A percentile compares a stretch with the other conserved stretches of the same genome.
Evolutionary conservation across 2,888 invertebrate genomes (phyloP).

Genomic region (Megastigmus dorsalis): DNA sequence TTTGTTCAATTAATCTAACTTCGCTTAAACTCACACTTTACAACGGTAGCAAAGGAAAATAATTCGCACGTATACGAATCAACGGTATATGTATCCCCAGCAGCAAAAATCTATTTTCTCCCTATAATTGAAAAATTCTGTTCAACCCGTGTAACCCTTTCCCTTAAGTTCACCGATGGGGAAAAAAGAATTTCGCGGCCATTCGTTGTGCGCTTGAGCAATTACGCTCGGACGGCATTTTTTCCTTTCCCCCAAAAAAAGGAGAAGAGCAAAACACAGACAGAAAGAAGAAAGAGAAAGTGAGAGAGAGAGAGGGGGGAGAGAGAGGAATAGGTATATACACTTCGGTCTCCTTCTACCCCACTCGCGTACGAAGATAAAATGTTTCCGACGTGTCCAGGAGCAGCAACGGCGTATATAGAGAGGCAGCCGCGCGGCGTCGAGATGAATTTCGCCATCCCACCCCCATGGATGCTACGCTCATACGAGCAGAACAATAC

Average conservation of each 20-base stretch:
- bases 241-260: conserved; percentile 7
- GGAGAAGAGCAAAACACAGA: too few species aligned
- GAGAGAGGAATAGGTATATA: not conserved
- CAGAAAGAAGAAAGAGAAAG: not conserved
- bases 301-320: not conserved
- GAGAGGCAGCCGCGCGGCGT: too few species aligned
- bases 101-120: too few species aligned
- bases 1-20: too few species aligned
- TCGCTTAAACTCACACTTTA: too few species aligned
- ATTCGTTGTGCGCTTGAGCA: conserved; percentile 43
- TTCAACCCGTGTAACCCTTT: too few species aligned
- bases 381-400: conserved; percentile 41
- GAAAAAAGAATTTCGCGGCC: conserved; percentile 33
- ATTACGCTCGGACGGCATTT: conserved; percentile 44
- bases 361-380: conserved; percentile 36
- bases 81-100: too few species aligned
- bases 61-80: too few species aligned
- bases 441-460: conserved; percentile 32
- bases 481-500: conserved; percentile 12
- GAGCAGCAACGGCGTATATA: too few species aligned
- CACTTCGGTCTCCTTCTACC: not conserved
- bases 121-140: too few species aligned
- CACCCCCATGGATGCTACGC: not conserved
- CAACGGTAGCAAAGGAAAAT: too few species aligned
- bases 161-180: not conserved